phyloP scores from a whole-genome alignment of 2,797 vertebrate species.

The Chaetophractus vellerosus region DNA sequence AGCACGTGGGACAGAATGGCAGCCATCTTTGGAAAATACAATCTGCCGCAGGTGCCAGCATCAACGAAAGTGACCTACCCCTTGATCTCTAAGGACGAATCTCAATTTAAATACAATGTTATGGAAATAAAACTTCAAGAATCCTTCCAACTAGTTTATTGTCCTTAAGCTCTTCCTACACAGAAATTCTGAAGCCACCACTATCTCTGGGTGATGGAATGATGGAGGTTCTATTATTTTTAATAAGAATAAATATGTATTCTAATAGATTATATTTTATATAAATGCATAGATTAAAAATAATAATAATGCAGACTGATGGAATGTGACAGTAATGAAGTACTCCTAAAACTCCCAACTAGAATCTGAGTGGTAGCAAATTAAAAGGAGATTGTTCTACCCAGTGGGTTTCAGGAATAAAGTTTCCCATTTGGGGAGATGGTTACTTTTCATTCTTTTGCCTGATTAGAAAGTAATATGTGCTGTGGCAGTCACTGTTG shows the following conservation, averaged over 20 bases:
- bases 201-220: not conserved
- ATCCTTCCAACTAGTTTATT: not conserved
- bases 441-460: not conserved
- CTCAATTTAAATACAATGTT: constrained; percentile 17
- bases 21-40: not conserved
- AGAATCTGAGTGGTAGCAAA: not conserved
- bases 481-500: not conserved
- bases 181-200: not conserved
- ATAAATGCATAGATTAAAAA: not conserved
- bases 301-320: not conserved
- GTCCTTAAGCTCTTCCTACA: not conserved
- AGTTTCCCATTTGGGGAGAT: not conserved
- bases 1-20: not conserved
- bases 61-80: not conserved
- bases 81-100: not conserved
- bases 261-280: not conserved
- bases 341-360: not conserved
- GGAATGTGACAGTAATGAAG: not conserved
- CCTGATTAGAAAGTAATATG: not conserved
- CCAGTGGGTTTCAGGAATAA: not conserved
- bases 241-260: not conserved
- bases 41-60: not conserved
- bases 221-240: not conserved
- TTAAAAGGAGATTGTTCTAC: not conserved
- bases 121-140: not conserved